Base-by-base conservation (phyloP, 2,113 vertebrate species). In the Cnemophilus loriae region DNA sequence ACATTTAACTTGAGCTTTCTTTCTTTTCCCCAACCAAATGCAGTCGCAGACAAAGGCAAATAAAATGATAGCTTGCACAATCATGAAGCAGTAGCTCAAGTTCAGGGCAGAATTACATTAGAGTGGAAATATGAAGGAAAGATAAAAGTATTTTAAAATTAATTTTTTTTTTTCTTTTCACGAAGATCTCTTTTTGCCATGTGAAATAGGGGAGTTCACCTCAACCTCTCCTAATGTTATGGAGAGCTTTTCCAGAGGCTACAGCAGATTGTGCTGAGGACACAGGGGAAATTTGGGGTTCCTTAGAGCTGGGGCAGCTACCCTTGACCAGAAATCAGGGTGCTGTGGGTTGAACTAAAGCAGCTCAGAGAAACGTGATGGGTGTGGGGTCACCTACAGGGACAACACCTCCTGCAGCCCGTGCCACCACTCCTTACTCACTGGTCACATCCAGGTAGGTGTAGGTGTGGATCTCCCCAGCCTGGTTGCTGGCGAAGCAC, bases 381-480 rank as follows among this genome's bases (percentile, higher is more conserved):
- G 77, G 18, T 1, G 28, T 2, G n/a, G 57, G 37, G 37, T 37
- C 73, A 44, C 65, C 77, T 8, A 6, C 14, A 53, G 60, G 53
- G 82, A n/a, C 0, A 42, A 4, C 19, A 33, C 24, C 14, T 60
- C 42, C 64, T n/a, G 2, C 10, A 17, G 10, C 64, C 26, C 3
- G 0, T 16, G 10, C 10, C 9, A 8, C 8, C 5, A 3, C 44
- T 69, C 21, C 16, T 53, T 55, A 99, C 99, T 99, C 96, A 99
- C 99, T 99, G 52, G 98, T 99, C 56, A 99, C 98, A 4, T 99
- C 98, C 52, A 99, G 98, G 79, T 99, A 99, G 80, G 99, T 98
- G 92, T 98, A 96, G 0, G 98, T 98, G 73, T 99, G 98, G 42
- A 96, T 96, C 96, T 99, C 99, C 76, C 99, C 99, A 0, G 98